These are phyloP conservation scores for Zootermopsis nevadensis DNA, from an alignment of 2,888 invertebrate species.

Conservation along the genomic window DNA sequence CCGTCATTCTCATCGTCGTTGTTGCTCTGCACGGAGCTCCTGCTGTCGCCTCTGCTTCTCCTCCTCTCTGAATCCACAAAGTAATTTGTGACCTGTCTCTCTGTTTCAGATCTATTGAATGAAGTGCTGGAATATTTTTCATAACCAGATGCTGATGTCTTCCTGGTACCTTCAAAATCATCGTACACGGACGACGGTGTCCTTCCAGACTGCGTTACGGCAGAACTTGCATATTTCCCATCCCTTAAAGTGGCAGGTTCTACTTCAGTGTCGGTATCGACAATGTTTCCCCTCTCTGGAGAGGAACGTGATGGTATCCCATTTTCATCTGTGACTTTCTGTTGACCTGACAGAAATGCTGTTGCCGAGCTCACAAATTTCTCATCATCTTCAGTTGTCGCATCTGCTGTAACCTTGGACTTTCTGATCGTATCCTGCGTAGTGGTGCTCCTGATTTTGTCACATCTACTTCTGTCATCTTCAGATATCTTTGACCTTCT, in stretches of 20 bases:
- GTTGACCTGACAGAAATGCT: neutral
- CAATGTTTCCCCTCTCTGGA: neutral
- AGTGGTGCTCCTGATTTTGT: neutral
- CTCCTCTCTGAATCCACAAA: slow-evolving; percentile 27
- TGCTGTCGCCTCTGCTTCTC: neutral
- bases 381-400: slow-evolving; percentile 4
- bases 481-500: slow-evolving; percentile 42
- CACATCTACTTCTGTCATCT: slow-evolving; percentile 35
- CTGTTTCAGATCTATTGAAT: neutral
- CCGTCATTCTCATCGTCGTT: slow-evolving; percentile 49
- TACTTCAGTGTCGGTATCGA: neutral
- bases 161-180: slow-evolving; percentile 15
- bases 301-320: neutral
- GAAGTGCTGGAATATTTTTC: slow-evolving; percentile 30
- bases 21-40: slow-evolving; percentile 29
- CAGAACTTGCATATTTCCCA: slow-evolving; percentile 34
- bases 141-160: slow-evolving; percentile 23
- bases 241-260: slow-evolving; percentile 17
- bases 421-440: slow-evolving; percentile 9
- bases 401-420: slow-evolving; percentile 27
- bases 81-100: neutral
- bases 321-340: slow-evolving; percentile 2
- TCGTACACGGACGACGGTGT: slow-evolving; percentile 46
- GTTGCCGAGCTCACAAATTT: slow-evolving; percentile 25
- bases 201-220: slow-evolving; percentile 4